A percentile compares a stretch with the other conserved stretches of the same genome.
phyloP scores from a whole-genome alignment of 2,113 vertebrate species.

The Sminthopsis crassicaudata region DNA sequence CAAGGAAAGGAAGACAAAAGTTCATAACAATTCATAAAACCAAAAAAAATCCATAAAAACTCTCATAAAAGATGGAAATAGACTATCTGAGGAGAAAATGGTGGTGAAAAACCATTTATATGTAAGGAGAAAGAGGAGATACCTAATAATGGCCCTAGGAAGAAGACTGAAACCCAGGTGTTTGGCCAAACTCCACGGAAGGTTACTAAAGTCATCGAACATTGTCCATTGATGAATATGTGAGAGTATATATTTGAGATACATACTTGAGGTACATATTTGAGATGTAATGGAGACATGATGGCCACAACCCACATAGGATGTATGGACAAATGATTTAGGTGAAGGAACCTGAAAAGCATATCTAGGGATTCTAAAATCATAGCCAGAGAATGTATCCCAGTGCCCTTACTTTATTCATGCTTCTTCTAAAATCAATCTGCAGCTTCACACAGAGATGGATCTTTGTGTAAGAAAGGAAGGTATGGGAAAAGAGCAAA shows the following conservation, averaged over 20 bases:
- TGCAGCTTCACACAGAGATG: not conserved
- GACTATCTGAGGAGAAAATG: not conserved
- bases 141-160: not conserved
- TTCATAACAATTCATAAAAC: not conserved
- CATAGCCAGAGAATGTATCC: not conserved
- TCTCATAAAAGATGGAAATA: not conserved
- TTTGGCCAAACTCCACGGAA: not conserved
- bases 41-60: no score
- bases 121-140: not conserved
- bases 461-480: not conserved
- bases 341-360: not conserved
- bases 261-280: not conserved
- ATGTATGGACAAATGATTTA: not conserved
- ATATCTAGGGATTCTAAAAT: not conserved
- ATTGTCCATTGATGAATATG: not conserved
- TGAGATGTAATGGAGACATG: not conserved
- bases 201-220: not conserved
- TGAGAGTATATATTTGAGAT: not conserved
- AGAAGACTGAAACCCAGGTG: not conserved
- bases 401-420: not conserved
- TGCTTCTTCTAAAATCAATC: not conserved
- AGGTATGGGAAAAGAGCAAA: not conserved
- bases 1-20: not conserved
- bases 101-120: not conserved
- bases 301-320: not conserved